Conservation (phyloP, 2,797 vertebrate genomes). For the Myotis myotis region DNA sequence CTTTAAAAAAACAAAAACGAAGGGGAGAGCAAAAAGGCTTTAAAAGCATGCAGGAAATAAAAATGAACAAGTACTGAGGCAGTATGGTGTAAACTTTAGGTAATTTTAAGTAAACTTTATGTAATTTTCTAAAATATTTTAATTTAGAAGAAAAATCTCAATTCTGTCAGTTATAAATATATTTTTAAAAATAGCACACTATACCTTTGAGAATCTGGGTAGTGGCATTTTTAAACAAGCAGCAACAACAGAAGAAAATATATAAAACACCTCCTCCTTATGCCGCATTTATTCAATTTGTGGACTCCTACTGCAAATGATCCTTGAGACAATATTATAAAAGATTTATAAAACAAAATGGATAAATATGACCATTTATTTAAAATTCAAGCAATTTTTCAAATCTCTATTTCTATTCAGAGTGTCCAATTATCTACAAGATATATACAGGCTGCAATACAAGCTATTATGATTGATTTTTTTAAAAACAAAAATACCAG, state of each 20-base stretch:
- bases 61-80: not conserved
- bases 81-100: not conserved
- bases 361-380: slow-evolving; percentile 44
- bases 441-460: not conserved
- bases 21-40: not conserved
- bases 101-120: not conserved
- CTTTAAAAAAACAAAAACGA: not conserved
- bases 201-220: slow-evolving; percentile 6
- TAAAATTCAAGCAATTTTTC: slow-evolving; percentile 52
- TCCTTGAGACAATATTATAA: slow-evolving; percentile 39
- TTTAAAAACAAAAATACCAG: slow-evolving; percentile 49
- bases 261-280: not conserved
- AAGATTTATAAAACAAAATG: slow-evolving; percentile 56
- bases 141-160: slow-evolving; percentile 29
- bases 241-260: not conserved
- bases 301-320: slow-evolving; percentile 17
- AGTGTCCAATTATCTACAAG: slow-evolving; percentile 55
- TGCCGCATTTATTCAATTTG: slow-evolving; percentile 31
- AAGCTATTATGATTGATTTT: slow-evolving; percentile 48
- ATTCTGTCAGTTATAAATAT: slow-evolving; percentile 37
- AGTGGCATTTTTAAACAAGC: slow-evolving; percentile 33
- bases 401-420: slow-evolving; percentile 53
- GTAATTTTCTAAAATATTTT: slow-evolving; percentile 31
- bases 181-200: not conserved
- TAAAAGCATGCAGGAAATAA: slow-evolving; percentile 3